These are phyloP conservation scores for Hemitrygon akajei DNA, from an alignment of 2,797 vertebrate species.

Conservation along the genomic window DNA sequence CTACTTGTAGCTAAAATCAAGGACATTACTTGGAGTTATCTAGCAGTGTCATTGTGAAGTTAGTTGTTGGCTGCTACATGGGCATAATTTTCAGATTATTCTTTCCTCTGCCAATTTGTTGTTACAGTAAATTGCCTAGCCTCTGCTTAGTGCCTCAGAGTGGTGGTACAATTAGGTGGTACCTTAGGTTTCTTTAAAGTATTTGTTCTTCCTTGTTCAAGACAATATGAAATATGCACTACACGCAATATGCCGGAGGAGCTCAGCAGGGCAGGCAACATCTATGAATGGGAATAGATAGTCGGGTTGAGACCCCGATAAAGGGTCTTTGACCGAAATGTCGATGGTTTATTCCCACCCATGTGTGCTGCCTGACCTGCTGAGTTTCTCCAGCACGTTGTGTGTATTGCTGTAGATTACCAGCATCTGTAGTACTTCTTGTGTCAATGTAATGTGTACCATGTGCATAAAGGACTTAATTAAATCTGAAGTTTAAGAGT, in stretches of 20 bases:
- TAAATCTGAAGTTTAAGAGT: not conserved
- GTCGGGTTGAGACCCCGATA: no score
- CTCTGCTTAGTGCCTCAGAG: not conserved
- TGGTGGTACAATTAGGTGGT: not conserved
- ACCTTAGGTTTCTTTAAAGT: not conserved
- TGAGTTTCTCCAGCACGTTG: no score
- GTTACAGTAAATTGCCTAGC: not conserved
- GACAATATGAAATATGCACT: not conserved
- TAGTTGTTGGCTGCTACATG: not conserved
- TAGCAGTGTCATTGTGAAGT: not conserved
- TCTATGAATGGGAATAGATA: no score
- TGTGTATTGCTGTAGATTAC: no score
- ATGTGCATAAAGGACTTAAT: not conserved
- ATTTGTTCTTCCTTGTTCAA: not conserved
- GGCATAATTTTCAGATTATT: not conserved
- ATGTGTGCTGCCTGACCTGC: no score
- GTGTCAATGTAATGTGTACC: not conserved
- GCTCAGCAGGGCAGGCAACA: no score
- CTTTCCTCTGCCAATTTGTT: not conserved
- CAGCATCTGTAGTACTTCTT: no score
- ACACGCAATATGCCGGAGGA: no score
- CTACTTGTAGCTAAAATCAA: not conserved
- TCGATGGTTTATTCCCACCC: no score
- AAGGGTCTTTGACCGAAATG: no score
- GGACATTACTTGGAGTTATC: not conserved